Conservation (phyloP, 2,888 invertebrate species). For the Drosophila kanekoi region DNA sequence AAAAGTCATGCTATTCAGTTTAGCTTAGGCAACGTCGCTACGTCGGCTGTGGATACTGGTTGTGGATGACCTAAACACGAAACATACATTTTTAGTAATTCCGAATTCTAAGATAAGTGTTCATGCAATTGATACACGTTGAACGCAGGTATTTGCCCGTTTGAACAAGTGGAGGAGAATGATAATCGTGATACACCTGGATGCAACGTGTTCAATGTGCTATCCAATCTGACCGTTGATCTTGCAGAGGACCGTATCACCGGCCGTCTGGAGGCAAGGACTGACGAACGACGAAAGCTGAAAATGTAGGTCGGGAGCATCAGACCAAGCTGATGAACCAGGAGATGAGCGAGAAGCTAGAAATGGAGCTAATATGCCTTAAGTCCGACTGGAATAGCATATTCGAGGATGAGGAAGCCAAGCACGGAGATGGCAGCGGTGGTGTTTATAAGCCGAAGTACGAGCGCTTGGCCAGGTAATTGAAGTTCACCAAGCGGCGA, state of each 20-base stretch:
- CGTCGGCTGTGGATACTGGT: too few relatives aligned
- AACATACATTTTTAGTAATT: too few relatives aligned
- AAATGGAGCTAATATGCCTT: slow-evolving; percentile 90
- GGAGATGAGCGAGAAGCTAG: slow-evolving; percentile 92
- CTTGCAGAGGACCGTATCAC: slow-evolving; percentile 96
- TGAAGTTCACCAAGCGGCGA: slow-evolving; percentile 93
- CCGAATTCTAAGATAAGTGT: too few relatives aligned
- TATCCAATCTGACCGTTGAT: slow-evolving; percentile 96
- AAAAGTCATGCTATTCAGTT: too few relatives aligned
- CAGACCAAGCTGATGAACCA: slow-evolving; percentile 89
- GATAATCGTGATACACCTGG: too few relatives aligned
- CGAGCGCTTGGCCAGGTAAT: slow-evolving; percentile 92
- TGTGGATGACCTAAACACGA: too few relatives aligned
- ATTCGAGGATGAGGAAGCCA: neutral
- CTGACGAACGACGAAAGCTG: slow-evolving; percentile 87
- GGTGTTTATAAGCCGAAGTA: slow-evolving; percentile 91
- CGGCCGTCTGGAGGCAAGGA: slow-evolving; percentile 96
- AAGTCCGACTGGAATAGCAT: slow-evolving; percentile 87
- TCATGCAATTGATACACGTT: too few relatives aligned
- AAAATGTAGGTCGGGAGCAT: slow-evolving; percentile 94
- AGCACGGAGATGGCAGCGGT: neutral
- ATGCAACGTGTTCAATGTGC: slow-evolving; percentile 82
- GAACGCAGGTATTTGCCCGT: too few relatives aligned
- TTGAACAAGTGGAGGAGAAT: too few relatives aligned
- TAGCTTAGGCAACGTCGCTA: too few relatives aligned